These are phyloP conservation scores for Mnemiopsis leidyi DNA, from an alignment of 37 sponge, comb jelly and placozoan genomes.

Conservation along the genomic window DNA sequence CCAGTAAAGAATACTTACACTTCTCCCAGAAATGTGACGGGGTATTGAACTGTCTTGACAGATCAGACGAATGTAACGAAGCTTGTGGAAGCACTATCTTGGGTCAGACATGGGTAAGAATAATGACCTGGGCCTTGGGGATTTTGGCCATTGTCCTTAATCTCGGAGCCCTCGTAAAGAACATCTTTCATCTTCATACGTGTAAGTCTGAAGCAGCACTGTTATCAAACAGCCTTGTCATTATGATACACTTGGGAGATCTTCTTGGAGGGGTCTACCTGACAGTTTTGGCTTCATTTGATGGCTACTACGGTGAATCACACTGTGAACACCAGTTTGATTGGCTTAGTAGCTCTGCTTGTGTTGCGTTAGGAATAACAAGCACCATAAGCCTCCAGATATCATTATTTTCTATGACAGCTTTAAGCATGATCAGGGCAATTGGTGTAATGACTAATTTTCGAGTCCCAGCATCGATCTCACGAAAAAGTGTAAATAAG, in stretches of 20 bases:
- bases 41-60: background rate
- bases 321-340: background rate
- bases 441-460: background rate
- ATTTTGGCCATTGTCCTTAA: background rate
- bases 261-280: background rate
- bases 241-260: background rate
- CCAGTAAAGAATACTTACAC: background rate
- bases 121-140: background rate
- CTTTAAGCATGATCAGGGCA: background rate
- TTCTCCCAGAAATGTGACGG: conserved; percentile 8
- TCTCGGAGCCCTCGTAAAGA: background rate
- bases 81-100: background rate
- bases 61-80: background rate
- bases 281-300: background rate
- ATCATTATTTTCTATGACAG: background rate
- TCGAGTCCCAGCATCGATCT: background rate
- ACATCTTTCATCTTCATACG: background rate
- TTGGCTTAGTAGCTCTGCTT: background rate
- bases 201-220: background rate
- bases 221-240: background rate
- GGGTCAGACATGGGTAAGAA: background rate
- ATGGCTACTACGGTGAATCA: background rate
- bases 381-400: background rate
- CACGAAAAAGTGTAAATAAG: too few species aligned
- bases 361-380: background rate